Conservation (phyloP, 2,113 vertebrate species). For the Eretmochelys imbricata region DNA sequence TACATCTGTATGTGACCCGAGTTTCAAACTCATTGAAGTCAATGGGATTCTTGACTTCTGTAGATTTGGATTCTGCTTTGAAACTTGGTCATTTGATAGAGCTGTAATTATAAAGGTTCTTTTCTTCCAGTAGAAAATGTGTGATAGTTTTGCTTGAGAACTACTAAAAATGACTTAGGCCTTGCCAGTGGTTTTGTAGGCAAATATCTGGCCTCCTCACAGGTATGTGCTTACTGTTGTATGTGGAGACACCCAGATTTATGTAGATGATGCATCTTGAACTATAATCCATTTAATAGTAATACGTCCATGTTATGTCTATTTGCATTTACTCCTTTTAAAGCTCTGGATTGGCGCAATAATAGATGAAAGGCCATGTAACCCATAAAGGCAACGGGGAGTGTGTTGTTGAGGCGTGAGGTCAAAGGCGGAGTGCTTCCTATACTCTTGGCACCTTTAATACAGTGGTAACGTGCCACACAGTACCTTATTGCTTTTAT, state of each 20-base stretch:
- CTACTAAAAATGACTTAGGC: background rate
- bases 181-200: background rate
- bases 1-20: background rate
- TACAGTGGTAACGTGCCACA: background rate
- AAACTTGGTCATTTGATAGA: accelerated
- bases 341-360: background rate
- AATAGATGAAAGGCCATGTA: background rate
- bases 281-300: background rate
- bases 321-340: background rate
- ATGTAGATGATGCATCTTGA: background rate
- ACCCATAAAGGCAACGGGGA: background rate
- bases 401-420: background rate
- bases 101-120: background rate
- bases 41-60: background rate
- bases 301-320: background rate
- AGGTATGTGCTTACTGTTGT: accelerated
- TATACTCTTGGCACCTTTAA: background rate
- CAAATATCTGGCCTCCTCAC: background rate
- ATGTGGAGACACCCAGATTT: background rate
- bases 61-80: background rate
- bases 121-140: background rate
- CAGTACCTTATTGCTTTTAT: background rate
- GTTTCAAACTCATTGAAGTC: background rate
- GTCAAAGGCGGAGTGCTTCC: background rate
- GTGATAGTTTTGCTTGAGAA: background rate